Conservation (phyloP, 92 coral and sea anemone genomes). For the Porites evermanni region DNA sequence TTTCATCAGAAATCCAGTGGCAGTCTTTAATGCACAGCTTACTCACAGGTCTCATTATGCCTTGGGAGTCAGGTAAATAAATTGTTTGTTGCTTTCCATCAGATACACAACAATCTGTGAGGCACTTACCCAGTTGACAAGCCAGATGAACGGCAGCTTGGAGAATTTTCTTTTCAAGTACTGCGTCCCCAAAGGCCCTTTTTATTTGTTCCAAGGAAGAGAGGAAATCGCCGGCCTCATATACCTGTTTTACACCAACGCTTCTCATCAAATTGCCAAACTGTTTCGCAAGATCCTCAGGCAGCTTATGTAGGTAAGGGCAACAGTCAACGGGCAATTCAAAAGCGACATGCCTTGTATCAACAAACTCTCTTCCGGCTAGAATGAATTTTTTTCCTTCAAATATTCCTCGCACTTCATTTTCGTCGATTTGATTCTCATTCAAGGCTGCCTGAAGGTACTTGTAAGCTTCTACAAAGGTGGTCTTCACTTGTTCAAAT, state of each 20-base stretch:
- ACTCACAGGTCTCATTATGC: slow-evolving; percentile 41
- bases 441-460: slow-evolving; percentile 33
- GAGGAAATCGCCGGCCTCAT: slow-evolving; percentile 49
- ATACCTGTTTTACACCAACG: slow-evolving; percentile 53
- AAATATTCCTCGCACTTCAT: slow-evolving; percentile 30
- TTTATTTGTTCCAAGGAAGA: slow-evolving; percentile 39
- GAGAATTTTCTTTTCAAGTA: not conserved
- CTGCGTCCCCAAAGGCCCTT: slow-evolving; percentile 18
- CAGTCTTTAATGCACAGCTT: slow-evolving; percentile 79
- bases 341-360: too few relatives aligned
- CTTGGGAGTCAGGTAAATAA: slow-evolving; percentile 68
- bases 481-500: not conserved
- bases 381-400: slow-evolving; percentile 43
- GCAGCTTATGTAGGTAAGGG: slow-evolving; percentile 63
- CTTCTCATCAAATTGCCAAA: slow-evolving; percentile 32
- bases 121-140: not conserved
- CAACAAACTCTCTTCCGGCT: not conserved
- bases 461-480: slow-evolving; percentile 46
- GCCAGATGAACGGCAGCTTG: slow-evolving; percentile 22
- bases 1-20: slow-evolving; percentile 75
- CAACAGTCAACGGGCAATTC: slow-evolving; percentile 11
- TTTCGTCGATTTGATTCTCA: not conserved
- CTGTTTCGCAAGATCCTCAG: slow-evolving; percentile 7
- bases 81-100: slow-evolving; percentile 5
- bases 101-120: not conserved